Conservation (phyloP, 1,140 invertebrate genomes). For the Saccostrea glomerata region DNA sequence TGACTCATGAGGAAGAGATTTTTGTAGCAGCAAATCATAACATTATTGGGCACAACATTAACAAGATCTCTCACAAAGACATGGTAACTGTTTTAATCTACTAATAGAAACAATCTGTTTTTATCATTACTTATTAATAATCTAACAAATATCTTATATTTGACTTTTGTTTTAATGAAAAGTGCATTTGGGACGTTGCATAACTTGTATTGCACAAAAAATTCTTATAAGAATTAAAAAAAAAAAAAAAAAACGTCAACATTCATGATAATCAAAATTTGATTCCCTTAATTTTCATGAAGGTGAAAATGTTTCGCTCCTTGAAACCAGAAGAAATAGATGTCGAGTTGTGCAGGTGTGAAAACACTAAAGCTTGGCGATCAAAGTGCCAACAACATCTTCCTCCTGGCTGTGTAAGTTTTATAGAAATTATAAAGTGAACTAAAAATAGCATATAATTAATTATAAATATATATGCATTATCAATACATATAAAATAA, state of each 20-base stretch:
- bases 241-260: too few species aligned
- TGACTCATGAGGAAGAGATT: not conserved
- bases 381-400: not conserved
- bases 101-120: not conserved
- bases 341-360: not conserved
- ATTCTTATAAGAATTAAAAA: too few species aligned
- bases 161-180: not conserved
- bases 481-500: too few species aligned
- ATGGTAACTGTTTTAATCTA: not conserved
- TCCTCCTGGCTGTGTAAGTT: not conserved
- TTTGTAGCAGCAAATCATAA: not conserved
- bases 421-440: not conserved
- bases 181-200: not conserved
- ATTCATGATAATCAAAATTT: not conserved
- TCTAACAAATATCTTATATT: not conserved
- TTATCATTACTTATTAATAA: not conserved
- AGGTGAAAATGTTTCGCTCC: not conserved
- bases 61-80: not conserved
- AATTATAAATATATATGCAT: too few species aligned
- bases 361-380: not conserved
- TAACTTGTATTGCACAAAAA: not conserved
- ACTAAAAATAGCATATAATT: not conserved
- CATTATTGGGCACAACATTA: conserved; percentile 3
- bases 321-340: not conserved
- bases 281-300: not conserved